Evolutionary conservation across 2,797 vertebrate species (phyloP), one percentile per base, ranked within the genome.

Genomic region (Semotilus atromaculatus): DNA sequence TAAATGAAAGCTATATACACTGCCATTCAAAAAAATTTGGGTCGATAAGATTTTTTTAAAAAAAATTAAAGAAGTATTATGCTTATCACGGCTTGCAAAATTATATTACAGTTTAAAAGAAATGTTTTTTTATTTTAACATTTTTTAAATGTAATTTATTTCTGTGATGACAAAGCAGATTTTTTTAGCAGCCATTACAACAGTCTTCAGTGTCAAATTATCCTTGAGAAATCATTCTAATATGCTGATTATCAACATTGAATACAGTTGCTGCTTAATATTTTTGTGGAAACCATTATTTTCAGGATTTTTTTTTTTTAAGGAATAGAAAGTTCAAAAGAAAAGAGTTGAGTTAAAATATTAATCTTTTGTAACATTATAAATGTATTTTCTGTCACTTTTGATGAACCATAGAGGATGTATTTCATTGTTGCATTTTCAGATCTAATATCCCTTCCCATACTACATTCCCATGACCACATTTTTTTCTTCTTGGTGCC

Each of bases 401-500:
- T 23, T 48, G 68, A 45, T 55, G 5, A 36, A 23, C 19, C 14
- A 10, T 53, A 23, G 19, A 34, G 18, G 29, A 6, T 73, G 26
- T 3, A 48, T 73, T 19, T 51, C 1, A 10, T 48, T n/a, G 23
- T 60, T 60, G 66, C 0, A 67, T 76, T 76, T 51, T 51, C 5
- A n/a, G 73, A n/a, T 55, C 31, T n/a, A 8, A 36, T 36, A 55
- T 58, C 23, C 1, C 23, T 58, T 58, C 34, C 51, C 34, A n/a
- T 18, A 38, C 21, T 76, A 38, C 7, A 78, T 0, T 31, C 7
- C 38, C 53, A 74, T n/a, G 8, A 13, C 26, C 18, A 21, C 0
- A n/a, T 10, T 31, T 36, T 45, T 64, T 74, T 18, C 10, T 60
- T 84, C 14, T 62, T 68, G 86, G 66, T 79, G 86, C 4, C 90